Evolutionary conservation across 2,888 invertebrate genomes (phyloP), one percentile per base, ranked within the genome.

Genomic region (Calliopum simillimum): DNA sequence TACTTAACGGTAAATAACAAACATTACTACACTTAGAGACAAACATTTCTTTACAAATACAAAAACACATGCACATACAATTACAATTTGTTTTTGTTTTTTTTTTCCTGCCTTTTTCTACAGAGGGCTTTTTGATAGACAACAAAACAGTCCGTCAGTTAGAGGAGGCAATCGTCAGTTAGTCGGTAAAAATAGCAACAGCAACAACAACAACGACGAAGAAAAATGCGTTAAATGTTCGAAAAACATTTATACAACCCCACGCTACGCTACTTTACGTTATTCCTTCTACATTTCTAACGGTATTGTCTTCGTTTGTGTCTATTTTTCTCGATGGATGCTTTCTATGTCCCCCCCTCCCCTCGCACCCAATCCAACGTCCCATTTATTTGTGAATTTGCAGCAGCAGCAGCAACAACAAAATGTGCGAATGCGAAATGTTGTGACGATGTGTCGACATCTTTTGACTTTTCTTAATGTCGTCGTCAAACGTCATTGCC

Each of bases 1-100:
- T 83, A 82, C 83, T 83, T 83, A 82, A 83, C 84, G 82, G 81
- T 82, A 84, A 83, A 84, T 84, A 84, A 83, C 82, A 82, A 81
- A 82, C 84, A 82, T 83, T 83, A 81, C 67, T 69, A 69, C 58
- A 69, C 49, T 62, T 23, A 53, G n/a, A 67, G 21, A 62, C 25
- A 47, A 41, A 51, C 68, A 53, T 13, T 14, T 47, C 11, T 68
- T 41, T 61, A 56, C 58, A 64, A 13, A 21, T 61, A 56, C 58
- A 5, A 19, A 46, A 21, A 43, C 47, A 41, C 21, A 62, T 44
- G 67, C n/a, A 53, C 53, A 19, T 16, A 53, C n/a, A 8, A 41
- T n/a, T 4, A 33, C 33, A 33, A 33, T 25, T 5, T 25, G n/a
- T n/a, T n/a, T 12, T 25, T 14, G 55, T 14, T 14, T 14, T 21